Base-by-base conservation (phyloP, 2,888 invertebrate species). In the Parochlus steinenii region DNA sequence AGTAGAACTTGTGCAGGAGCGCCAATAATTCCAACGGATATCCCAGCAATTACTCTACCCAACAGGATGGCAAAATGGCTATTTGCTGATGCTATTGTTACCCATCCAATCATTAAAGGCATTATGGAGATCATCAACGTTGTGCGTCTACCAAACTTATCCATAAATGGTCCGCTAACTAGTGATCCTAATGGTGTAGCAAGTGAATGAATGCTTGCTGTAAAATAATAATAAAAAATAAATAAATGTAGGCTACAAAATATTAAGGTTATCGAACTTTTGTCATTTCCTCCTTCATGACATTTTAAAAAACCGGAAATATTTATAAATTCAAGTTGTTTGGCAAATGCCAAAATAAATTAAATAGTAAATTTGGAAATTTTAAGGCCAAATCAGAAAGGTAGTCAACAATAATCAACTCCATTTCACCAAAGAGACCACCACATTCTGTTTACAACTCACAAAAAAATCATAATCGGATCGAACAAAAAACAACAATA, bases 151-250 rank as follows among this genome's bases (percentile, higher is more conserved):
- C 80, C 80, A 45, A 74, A 66, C 24, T 63, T 63, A 46, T 80
- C 80, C 61, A 78, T 72, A 32, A 78, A 54, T 0, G 76, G 67
- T 0, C 79, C 81, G 1, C 79, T 76, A 22, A 76, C 45, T 46
- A 81, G 56, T 1, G 79, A 73, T 2, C 80, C 81, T 1, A 79
- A 48, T 0, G 81, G 81, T 0, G 80, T 78, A 1, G 80, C 78
- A 37, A 78, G 69, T 18, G 80, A 80, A 50, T 81, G 81, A 8
- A 81, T 69, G 46, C 79, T 77, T 4, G 80, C 81, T 81, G 59
- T 6, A 51, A 51, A 37, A 40, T 39, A 38, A 37, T 10, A 19
- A 20, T 19, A 19, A 31, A 18, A 4, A 19, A 6, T 3, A 24
- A 33, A 33, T 8, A 17, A 14, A 11, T 25, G 16, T n/a, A 10